Evolutionary conservation across 2,797 vertebrate genomes (phyloP).

Genomic region (Stomatorhinus walkeri): DNA sequence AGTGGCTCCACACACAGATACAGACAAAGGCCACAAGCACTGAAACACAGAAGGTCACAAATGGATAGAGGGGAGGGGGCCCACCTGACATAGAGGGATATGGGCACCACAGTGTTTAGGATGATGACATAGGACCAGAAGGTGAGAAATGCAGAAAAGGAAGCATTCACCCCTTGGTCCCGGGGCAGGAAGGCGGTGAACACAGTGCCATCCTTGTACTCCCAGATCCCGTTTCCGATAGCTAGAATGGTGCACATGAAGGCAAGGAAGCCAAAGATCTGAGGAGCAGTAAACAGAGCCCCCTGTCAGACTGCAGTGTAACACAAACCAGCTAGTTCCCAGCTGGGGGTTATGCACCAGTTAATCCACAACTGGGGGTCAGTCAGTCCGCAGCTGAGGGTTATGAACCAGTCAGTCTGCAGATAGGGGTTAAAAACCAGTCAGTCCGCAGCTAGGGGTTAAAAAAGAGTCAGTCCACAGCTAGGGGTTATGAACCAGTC

Average conservation of each 20-base stretch:
- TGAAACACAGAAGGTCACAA: not conserved
- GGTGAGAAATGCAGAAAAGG: slow-evolving; percentile 67
- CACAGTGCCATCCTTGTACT: slow-evolving; percentile 61
- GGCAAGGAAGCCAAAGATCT: slow-evolving; percentile 84
- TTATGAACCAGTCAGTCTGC: no score
- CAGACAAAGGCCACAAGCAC: not conserved
- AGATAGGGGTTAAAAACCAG: no score
- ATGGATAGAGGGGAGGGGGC: slow-evolving; percentile 11
- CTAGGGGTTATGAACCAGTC: no score
- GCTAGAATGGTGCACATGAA: slow-evolving; percentile 76
- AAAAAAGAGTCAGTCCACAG: no score
- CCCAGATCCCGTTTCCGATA: slow-evolving; percentile 80
- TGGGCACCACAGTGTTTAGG: slow-evolving; percentile 90
- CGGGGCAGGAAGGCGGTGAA: slow-evolving; percentile 78
- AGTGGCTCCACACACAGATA: not conserved
- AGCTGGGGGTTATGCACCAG: not conserved
- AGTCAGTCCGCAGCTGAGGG: no score
- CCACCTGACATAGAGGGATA: slow-evolving; percentile 93
- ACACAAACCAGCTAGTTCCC: not conserved
- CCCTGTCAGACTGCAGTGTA: not conserved
- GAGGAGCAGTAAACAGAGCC: slow-evolving; percentile 24
- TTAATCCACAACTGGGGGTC: not conserved
- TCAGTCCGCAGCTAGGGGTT: no score
- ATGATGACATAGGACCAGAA: slow-evolving; percentile 96
- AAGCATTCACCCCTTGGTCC: slow-evolving; percentile 48